A percentile compares a stretch with the other conserved stretches of the same genome.
Conservation (phyloP, 2,797 vertebrate species). For the Pseudomugil gertrudae region DNA sequence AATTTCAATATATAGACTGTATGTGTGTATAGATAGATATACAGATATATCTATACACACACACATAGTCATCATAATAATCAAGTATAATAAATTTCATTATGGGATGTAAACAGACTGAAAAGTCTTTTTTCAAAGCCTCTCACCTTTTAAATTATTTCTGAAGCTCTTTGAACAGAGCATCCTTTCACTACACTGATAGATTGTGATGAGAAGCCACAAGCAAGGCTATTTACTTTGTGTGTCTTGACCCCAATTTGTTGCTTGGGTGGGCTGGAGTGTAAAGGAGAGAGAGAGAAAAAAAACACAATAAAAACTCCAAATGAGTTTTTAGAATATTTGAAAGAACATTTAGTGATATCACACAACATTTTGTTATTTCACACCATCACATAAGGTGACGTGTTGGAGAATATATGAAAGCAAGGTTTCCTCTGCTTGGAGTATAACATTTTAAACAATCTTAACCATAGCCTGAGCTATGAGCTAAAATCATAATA, state of each 20-base stretch:
- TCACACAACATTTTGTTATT: slow-evolving; percentile 5
- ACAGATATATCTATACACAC: too few relatives aligned
- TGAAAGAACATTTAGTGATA: slow-evolving; percentile 1
- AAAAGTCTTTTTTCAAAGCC: not conserved
- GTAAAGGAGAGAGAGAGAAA: not conserved
- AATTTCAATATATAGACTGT: not conserved
- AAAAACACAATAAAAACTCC: too few relatives aligned
- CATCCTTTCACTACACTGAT: not conserved
- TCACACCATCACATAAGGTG: not conserved
- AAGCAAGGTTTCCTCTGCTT: not conserved
- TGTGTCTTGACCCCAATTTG: not conserved
- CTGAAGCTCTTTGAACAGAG: not conserved
- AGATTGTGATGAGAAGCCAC: not conserved
- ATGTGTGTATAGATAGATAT: too few relatives aligned
- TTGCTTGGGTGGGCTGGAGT: not conserved
- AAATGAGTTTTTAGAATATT: not conserved
- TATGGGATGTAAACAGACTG: not conserved
- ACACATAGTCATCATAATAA: too few relatives aligned
- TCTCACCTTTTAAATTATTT: not conserved
- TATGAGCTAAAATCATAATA: too few relatives aligned
- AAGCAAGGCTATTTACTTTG: not conserved
- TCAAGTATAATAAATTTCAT: not conserved
- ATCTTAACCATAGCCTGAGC: not conserved
- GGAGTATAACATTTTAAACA: not conserved
- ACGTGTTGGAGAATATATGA: too few relatives aligned